These are phyloP conservation scores for Cassiopea andromeda DNA, from an alignment of 30 jellyfish, hydroid and myxozoan species.

Conservation along the genomic window DNA sequence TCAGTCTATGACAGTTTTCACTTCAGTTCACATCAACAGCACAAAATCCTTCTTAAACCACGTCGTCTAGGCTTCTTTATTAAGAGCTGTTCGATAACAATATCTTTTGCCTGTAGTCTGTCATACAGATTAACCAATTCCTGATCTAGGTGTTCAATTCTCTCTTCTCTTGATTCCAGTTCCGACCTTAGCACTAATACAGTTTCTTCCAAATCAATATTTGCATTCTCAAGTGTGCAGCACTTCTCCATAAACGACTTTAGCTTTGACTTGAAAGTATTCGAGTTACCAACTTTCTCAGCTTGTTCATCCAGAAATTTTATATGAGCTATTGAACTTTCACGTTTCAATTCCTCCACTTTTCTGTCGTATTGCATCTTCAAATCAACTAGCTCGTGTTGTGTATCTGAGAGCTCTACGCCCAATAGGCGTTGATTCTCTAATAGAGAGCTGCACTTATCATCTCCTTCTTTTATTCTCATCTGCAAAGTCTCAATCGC, in stretches of 20 bases:
- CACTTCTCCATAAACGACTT: neutral
- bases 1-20: no score
- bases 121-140: neutral
- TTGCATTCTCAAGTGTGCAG: neutral
- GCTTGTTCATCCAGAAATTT: neutral
- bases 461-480: neutral
- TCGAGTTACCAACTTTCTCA: neutral
- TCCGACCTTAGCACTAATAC: no score
- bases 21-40: no score
- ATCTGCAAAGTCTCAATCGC: neutral
- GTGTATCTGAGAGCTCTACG: neutral
- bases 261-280: neutral
- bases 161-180: neutral
- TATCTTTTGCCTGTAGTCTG: neutral
- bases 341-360: neutral
- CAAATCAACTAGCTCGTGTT: no score
- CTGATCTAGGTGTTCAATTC: neutral
- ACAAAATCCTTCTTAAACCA: no score
- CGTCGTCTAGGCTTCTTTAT: neutral
- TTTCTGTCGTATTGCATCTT: no score
- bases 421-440: neutral
- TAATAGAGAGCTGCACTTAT: neutral
- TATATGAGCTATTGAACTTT: neutral
- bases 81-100: neutral
- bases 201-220: neutral